phyloP scores from a whole-genome alignment of 2,888 invertebrate species.

The Orthosia cruda region DNA sequence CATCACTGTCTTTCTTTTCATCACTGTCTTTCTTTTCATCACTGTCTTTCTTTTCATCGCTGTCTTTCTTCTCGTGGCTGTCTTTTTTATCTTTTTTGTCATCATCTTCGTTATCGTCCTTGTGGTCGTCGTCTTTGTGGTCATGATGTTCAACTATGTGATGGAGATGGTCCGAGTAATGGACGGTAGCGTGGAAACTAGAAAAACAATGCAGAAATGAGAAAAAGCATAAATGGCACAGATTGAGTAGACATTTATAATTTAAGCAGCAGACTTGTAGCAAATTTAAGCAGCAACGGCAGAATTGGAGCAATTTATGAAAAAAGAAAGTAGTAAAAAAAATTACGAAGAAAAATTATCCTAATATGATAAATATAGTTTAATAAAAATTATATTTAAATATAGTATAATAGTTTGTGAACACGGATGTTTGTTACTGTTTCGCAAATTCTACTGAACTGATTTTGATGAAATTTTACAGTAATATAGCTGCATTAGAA shows the following conservation, averaged over 20 bases:
- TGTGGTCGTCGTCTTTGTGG: conserved; percentile 43
- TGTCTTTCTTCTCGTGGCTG: conserved; percentile 8
- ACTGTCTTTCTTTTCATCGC: conserved; percentile 19
- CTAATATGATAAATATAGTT: too few species aligned
- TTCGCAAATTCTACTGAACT: too few species aligned
- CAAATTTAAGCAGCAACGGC: too few species aligned
- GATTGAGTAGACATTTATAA: background rate
- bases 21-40: conserved; percentile 8
- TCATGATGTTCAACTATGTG: conserved; percentile 59
- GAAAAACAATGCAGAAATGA: conserved; percentile 3
- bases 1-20: conserved; percentile 4
- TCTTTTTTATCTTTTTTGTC: conserved; percentile 41
- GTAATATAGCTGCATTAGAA: too few species aligned
- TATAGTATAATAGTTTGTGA: too few species aligned
- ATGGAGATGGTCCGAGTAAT: conserved; percentile 70
- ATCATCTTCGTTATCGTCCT: conserved; percentile 30
- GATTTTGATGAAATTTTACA: too few species aligned
- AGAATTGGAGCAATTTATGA: too few species aligned
- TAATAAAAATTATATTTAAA: too few species aligned
- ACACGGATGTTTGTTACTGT: too few species aligned
- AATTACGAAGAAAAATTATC: too few species aligned
- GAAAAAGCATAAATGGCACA: background rate
- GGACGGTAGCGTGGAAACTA: conserved; percentile 73
- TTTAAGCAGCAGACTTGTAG: too few species aligned
- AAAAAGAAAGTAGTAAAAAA: too few species aligned